phyloP scores from a whole-genome alignment of 2,888 invertebrate species.

The Leptinotarsa rubiginosa region DNA sequence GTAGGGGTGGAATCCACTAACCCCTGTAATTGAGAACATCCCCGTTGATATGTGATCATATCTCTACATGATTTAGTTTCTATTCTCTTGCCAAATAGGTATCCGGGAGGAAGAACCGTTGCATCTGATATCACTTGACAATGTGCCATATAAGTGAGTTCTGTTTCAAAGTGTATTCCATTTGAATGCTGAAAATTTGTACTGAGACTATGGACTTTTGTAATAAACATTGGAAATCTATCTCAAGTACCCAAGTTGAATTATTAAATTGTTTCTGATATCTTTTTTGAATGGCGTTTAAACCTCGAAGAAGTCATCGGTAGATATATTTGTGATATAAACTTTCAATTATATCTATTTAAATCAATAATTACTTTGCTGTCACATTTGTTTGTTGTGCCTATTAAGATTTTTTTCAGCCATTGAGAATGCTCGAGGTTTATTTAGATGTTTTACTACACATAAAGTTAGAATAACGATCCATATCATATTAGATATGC shows the following conservation, averaged over 20 bases:
- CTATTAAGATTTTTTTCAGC: too few species aligned
- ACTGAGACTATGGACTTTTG: too few species aligned
- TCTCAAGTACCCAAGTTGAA: too few species aligned
- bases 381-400: too few species aligned
- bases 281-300: too few species aligned
- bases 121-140: conserved; percentile 9
- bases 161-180: too few species aligned
- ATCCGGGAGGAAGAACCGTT: not conserved
- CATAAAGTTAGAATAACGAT: not conserved
- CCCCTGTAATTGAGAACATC: conserved; percentile 13
- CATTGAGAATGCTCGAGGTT: not conserved
- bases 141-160: not conserved
- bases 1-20: not conserved
- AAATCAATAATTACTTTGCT: too few species aligned
- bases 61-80: conserved; percentile 17
- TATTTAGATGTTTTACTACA: not conserved
- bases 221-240: too few species aligned
- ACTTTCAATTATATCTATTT: too few species aligned
- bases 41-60: conserved; percentile 14
- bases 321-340: too few species aligned
- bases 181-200: not conserved
- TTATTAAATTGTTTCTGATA: too few species aligned
- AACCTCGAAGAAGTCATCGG: too few species aligned
- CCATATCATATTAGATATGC: not conserved
- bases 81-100: conserved; percentile 9